Percentiles rank a stretch among this genome's conserved stretches.
phyloP scores from a whole-genome alignment of 2,113 vertebrate species.

The Climacteris rufus region DNA sequence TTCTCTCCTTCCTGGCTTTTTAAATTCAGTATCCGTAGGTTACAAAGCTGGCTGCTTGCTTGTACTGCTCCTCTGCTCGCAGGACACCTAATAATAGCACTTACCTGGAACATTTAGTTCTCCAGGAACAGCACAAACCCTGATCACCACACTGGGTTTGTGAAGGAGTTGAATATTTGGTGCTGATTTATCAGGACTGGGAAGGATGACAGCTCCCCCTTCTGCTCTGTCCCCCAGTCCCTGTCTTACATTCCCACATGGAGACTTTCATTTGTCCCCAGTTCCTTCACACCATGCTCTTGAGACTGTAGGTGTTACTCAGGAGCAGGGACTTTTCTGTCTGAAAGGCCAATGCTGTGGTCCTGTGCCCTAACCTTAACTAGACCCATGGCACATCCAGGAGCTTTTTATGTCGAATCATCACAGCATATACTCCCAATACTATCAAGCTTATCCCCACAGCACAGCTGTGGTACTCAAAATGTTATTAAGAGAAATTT shows the following conservation, averaged over 20 bases:
- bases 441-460: background rate
- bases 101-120: conserved; percentile 61
- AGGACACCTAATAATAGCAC: conserved; percentile 58
- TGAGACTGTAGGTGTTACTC: background rate
- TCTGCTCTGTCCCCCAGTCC: background rate
- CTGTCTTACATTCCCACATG: background rate
- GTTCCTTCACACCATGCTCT: background rate
- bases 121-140: background rate
- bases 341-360: background rate
- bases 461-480: background rate
- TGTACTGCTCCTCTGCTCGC: conserved; percentile 10
- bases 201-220: conserved; percentile 40
- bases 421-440: background rate
- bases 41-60: conserved; percentile 42
- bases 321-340: background rate
- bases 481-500: background rate
- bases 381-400: background rate
- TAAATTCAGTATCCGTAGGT: background rate
- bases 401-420: background rate
- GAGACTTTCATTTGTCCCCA: background rate
- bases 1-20: background rate
- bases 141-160: background rate
- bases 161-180: background rate
- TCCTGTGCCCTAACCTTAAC: background rate
- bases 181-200: background rate